Percentiles rank a stretch among this genome's conserved stretches.
These are phyloP conservation scores for Saccostrea glomerata DNA, from an alignment of 1,140 invertebrate species.

Conservation along the genomic window DNA sequence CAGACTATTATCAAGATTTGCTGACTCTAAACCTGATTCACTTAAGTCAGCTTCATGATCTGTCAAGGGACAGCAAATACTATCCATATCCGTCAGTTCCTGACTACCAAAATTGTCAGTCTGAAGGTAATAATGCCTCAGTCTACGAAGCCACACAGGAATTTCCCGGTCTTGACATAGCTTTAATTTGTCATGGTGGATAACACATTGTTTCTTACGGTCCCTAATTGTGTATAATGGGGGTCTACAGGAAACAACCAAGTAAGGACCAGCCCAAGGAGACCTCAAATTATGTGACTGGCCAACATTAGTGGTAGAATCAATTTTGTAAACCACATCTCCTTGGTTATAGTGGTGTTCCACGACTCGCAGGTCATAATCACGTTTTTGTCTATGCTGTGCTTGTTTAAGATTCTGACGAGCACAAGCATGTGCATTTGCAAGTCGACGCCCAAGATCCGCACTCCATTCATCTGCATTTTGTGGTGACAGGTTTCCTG, in stretches of 20 bases:
- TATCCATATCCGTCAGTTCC: background rate
- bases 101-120: background rate
- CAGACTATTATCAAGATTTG: background rate
- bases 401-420: background rate
- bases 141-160: constrained; percentile 20
- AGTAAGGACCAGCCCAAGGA: constrained; percentile 39
- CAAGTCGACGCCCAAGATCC: background rate
- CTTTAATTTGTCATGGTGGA: constrained; percentile 36
- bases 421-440: background rate
- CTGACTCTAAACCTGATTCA: background rate
- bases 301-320: constrained; percentile 38
- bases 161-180: background rate
- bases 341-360: constrained; percentile 15
- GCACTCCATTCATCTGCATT: background rate
- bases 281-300: constrained; percentile 8
- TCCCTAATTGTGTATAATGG: background rate
- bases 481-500: background rate
- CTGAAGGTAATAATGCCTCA: constrained; percentile 19
- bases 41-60: background rate
- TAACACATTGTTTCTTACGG: background rate
- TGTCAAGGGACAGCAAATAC: background rate
- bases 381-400: constrained; percentile 40
- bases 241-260: background rate
- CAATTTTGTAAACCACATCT: constrained; percentile 20
- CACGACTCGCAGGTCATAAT: constrained; percentile 10